Evolutionary conservation across 2,797 vertebrate genomes (phyloP), one percentile per base, ranked within the genome.

Genomic region (Acrossocheilus fasciatus): DNA sequence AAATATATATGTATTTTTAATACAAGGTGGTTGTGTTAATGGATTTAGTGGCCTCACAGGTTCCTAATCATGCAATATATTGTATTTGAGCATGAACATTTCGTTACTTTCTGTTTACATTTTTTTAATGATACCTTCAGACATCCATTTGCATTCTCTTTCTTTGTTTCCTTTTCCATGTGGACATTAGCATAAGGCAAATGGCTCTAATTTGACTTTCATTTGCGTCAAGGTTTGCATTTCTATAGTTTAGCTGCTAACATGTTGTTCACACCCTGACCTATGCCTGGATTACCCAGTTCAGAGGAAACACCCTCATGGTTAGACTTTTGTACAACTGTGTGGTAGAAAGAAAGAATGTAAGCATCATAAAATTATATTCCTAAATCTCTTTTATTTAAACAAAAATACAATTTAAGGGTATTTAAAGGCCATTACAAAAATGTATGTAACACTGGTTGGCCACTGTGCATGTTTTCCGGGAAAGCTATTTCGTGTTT

Each of bases 191-290:
- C 87, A 85, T 86, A 82, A 77, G 86, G 86, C 90, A 88, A 89
- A 91, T 85, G 50, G 68, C n/a, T 81, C 41, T 76, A 47, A 89
- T 89, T 89, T 80, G 66, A 80, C 75, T 73, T 66, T 73, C 66
- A 68, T 54, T 84, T 88, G 84, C 26, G 81, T 89, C 43, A 45
- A 50, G 30, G 76, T 91, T 91, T 89, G 89, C 89, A 91, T 91
- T 86, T 89, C 81, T 87, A 77, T 89, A 84, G 83, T 78, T 78
- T 70, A 85, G 59, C 62, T 43, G 23, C 84, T 66, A n/a, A 75
- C 83, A 82, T 83, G 85, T 79, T 81, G 81, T 72, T 87, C 80
- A 82, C 79, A 43, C 74, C 68, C 66, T 66, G 84, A 62, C 81
- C 54, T 39, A 50, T 84, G 68, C 52, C 52, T 64, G 30, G 34